Percentiles rank a stretch among this genome's conserved stretches.
Conservation (phyloP, 2,888 invertebrate genomes). For the Limnephilus marmoratus region DNA sequence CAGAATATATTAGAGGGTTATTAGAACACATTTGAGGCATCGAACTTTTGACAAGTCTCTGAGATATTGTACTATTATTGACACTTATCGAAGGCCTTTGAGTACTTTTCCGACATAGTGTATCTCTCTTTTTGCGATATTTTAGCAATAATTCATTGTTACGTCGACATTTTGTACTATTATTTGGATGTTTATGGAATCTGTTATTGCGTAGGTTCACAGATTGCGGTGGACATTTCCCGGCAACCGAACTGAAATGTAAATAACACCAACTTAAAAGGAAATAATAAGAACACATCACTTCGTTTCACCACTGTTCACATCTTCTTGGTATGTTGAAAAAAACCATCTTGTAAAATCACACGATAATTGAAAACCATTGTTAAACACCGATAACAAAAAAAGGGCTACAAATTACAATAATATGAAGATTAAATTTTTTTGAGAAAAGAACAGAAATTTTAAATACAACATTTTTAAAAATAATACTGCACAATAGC, state of each 20-base stretch:
- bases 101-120: neutral
- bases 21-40: neutral
- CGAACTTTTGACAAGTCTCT: no score
- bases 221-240: neutral
- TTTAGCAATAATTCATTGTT: neutral
- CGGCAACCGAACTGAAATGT: conserved; percentile 35
- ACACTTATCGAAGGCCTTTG: neutral
- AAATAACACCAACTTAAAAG: conserved; percentile 32
- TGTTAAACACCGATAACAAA: neutral
- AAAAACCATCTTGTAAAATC: neutral
- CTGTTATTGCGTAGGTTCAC: neutral
- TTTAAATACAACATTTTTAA: neutral
- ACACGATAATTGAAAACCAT: neutral
- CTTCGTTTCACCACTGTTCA: neutral
- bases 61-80: neutral
- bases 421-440: neutral
- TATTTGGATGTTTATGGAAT: neutral
- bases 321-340: neutral
- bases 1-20: neutral
- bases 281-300: neutral
- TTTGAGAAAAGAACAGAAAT: neutral
- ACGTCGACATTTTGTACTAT: neutral
- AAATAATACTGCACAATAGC: neutral
- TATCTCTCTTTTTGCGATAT: neutral
- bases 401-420: neutral